Evolutionary conservation across 2,797 vertebrate genomes (phyloP), one percentile per base, ranked within the genome.

Genomic region (Craterocephalus amniculus): DNA sequence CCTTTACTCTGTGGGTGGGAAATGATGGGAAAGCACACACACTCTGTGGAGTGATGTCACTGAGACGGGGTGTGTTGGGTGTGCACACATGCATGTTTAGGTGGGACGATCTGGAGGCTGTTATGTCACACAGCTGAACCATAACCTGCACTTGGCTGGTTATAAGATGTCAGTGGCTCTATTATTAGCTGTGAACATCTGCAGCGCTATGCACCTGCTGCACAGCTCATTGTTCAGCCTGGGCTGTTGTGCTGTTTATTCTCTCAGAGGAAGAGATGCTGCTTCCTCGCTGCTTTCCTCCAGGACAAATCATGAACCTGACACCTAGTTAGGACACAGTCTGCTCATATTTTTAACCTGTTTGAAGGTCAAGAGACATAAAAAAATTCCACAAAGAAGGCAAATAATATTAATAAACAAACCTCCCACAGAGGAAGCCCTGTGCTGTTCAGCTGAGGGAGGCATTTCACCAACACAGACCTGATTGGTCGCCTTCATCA

Each of bases 231-330:
- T 87, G 69, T 83, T 74, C 22, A 8, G 45, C 0, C 0, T 26
- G 45, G 45, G 12, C 27, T 64, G 62, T 43, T 29, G 35, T 26
- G 12, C 58, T 63, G 64, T 78, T 66, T 55, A 24, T 54, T 80
- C 67, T 87, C 72, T 70, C 13, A 58, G 74, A 83, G 88, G 88
- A 89, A 84, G 68, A 40, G 73, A 10, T 20, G 62, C 22, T 36
- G 58, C 73, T 86, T 88, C 83, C 83, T 77, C 51, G 1, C 70
- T 5, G 18, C 49, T 12, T 57, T 58, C 58, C 57, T 57, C 43
- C 2, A 49, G 29, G 36, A 69, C n/a, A 63, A 52, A 61, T 8
- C 27, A 57, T 51, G 68, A 73, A 73, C 43, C 65, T 27, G 73
- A 51, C 43, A 27, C 54, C 63, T 36, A 6, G 26, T 66, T 64